A percentile compares a stretch with the other conserved stretches of the same genome.
These are phyloP conservation scores for Ctenochaetus hawaiiensis DNA, from an alignment of 2,797 vertebrate species.

Conservation along the genomic window DNA sequence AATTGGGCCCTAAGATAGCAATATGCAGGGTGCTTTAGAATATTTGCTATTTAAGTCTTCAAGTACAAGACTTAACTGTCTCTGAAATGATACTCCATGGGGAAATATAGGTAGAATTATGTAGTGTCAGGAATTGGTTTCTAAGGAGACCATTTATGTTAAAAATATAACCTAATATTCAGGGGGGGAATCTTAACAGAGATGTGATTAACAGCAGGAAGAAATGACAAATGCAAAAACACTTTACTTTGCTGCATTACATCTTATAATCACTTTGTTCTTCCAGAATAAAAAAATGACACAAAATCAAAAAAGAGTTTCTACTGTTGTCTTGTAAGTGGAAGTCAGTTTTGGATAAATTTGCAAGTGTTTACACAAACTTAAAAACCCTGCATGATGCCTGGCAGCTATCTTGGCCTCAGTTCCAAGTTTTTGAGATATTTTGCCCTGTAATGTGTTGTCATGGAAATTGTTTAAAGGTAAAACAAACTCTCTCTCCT, in stretches of 20 bases:
- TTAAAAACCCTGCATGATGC: constrained; percentile 26
- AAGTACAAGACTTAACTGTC: constrained; percentile 36
- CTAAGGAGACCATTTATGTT: constrained; percentile 36
- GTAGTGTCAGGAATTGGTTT: constrained; percentile 22
- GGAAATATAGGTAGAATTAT: constrained; percentile 13
- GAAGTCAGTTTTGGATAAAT: constrained; percentile 27
- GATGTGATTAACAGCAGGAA: constrained; percentile 41
- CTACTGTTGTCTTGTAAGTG: constrained; percentile 28
- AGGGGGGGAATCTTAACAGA: constrained; percentile 22
- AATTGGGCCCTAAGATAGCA: constrained; percentile 18
- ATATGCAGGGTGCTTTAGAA: constrained; percentile 4
- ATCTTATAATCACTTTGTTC: constrained; percentile 16
- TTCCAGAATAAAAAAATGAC: constrained; percentile 3
- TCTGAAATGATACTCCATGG: constrained; percentile 29
- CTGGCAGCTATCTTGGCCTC: constrained; percentile 31
- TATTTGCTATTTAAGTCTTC: constrained; percentile 33
- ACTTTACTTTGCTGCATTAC: constrained; percentile 9
- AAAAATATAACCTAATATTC: constrained; percentile 21
- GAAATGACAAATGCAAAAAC: background rate
- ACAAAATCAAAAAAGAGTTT: background rate
- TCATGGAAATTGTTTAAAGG: constrained; percentile 42
- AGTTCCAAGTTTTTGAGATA: constrained; percentile 32
- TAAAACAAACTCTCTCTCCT: constrained; percentile 47
- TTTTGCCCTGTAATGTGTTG: constrained; percentile 44
- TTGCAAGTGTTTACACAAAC: constrained; percentile 38